Percentiles rank a stretch among this genome's conserved stretches.
Evolutionary conservation across 2,888 invertebrate species (phyloP).

Genomic region (Aleiodes leptofemur): DNA sequence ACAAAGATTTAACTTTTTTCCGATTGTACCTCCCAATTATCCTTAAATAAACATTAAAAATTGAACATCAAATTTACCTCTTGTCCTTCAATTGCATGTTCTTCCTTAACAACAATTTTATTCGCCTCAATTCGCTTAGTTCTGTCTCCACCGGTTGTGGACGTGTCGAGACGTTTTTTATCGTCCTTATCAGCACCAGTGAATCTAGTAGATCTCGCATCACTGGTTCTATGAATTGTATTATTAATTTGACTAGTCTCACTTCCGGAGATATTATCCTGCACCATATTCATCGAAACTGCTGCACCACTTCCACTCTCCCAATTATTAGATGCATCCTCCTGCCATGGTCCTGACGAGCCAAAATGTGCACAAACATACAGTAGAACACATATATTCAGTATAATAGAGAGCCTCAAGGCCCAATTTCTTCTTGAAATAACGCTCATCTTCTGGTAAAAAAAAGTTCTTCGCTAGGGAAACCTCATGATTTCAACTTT

Average conservation of each 20-base stretch:
- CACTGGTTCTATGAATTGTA: slow-evolving; percentile 43
- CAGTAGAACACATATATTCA: slow-evolving; percentile 83
- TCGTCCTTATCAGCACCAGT: slow-evolving; percentile 28
- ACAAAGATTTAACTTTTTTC: too few species aligned
- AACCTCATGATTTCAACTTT: slow-evolving; percentile 13
- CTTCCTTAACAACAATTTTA: neutral
- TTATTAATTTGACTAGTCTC: slow-evolving; percentile 24
- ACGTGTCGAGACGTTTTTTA: slow-evolving; percentile 7
- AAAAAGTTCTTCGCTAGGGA: slow-evolving; percentile 18
- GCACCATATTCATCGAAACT: slow-evolving; percentile 41
- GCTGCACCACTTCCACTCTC: slow-evolving; percentile 40
- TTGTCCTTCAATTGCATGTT: slow-evolving; percentile 13
- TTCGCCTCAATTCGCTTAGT: slow-evolving; percentile 2
- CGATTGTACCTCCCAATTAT: too few species aligned
- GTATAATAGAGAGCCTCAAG: slow-evolving; percentile 84
- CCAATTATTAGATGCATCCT: slow-evolving; percentile 71
- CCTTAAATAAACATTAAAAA: neutral
- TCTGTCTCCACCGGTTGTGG: neutral
- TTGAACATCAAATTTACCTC: neutral
- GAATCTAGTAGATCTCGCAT: slow-evolving; percentile 42
- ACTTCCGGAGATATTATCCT: slow-evolving; percentile 36
- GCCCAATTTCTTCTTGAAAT: slow-evolving; percentile 82
- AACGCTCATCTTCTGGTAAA: slow-evolving; percentile 61
- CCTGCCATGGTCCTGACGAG: slow-evolving; percentile 73
- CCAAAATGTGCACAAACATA: slow-evolving; percentile 83